Conservation (phyloP, 2,797 vertebrate genomes). For the Luscinia luscinia region DNA sequence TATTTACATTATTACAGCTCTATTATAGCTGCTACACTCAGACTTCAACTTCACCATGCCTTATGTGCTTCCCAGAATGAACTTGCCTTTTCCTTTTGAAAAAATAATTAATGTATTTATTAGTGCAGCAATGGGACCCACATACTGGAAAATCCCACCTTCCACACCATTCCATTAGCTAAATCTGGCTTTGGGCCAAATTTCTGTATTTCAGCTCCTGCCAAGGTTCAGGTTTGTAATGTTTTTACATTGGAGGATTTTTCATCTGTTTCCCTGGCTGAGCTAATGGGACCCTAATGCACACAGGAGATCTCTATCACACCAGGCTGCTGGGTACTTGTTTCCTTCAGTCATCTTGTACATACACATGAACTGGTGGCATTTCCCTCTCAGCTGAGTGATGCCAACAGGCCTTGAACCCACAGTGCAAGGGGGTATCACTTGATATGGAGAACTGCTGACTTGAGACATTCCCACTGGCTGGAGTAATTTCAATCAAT, state of each 20-base stretch:
- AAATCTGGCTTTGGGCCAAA: slow-evolving; percentile 5
- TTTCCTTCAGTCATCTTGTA: not conserved
- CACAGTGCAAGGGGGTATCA: not conserved
- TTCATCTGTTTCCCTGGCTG: slow-evolving; percentile 5
- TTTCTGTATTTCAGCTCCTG: not conserved
- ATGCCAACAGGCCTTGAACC: not conserved
- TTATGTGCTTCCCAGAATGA: not conserved
- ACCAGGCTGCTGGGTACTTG: not conserved
- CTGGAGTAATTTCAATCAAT: not conserved
- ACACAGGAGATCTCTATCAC: not conserved
- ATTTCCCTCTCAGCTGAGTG: not conserved
- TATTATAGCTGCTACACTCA: not conserved
- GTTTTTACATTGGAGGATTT: not conserved
- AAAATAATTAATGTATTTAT: not conserved
- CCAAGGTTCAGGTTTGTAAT: slow-evolving; percentile 19
- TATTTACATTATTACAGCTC: not conserved
- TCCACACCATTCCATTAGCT: not conserved
- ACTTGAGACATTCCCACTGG: not conserved
- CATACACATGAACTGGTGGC: not conserved
- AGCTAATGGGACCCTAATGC: not conserved
- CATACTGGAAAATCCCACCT: slow-evolving; percentile 23
- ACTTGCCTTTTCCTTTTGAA: slow-evolving; percentile 10
- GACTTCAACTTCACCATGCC: not conserved
- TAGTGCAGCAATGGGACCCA: not conserved
- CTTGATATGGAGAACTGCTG: not conserved